phyloP scores from a whole-genome alignment of 2,113 vertebrate species.

The Elachura formosa region DNA sequence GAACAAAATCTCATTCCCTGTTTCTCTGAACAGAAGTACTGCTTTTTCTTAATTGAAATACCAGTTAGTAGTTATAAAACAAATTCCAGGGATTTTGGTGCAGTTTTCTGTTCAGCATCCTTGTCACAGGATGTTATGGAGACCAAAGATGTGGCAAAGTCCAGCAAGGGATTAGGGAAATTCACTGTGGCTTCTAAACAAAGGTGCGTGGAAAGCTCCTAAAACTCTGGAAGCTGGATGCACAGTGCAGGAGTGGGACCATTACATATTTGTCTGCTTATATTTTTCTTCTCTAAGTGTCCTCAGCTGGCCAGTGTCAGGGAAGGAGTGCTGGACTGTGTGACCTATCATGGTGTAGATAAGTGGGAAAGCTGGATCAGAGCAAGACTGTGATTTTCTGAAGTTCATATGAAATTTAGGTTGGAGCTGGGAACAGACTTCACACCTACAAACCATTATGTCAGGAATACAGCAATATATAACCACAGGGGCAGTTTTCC shows the following conservation, averaged over 20 bases:
- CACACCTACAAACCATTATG: neutral
- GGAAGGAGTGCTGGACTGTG: accelerated
- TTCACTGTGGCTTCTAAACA: neutral
- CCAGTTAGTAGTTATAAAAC: neutral
- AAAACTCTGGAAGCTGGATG: neutral
- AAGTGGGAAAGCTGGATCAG: neutral
- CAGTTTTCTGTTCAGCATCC: neutral
- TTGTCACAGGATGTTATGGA: neutral
- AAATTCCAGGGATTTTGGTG: neutral
- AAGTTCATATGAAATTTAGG: neutral
- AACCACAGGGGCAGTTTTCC: neutral
- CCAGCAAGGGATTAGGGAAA: neutral
- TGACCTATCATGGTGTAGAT: neutral
- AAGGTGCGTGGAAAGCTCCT: neutral
- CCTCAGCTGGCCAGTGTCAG: neutral
- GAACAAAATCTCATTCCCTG: neutral
- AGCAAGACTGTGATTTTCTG: neutral
- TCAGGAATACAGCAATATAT: neutral
- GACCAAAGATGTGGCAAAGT: neutral
- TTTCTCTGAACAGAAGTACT: neutral
- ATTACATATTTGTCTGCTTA: neutral
- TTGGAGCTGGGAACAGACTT: neutral
- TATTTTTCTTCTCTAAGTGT: neutral
- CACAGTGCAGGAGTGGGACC: neutral
- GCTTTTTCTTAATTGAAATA: neutral